Conservation (phyloP, 2,797 vertebrate species). For the Sebastes diploproa region DNA sequence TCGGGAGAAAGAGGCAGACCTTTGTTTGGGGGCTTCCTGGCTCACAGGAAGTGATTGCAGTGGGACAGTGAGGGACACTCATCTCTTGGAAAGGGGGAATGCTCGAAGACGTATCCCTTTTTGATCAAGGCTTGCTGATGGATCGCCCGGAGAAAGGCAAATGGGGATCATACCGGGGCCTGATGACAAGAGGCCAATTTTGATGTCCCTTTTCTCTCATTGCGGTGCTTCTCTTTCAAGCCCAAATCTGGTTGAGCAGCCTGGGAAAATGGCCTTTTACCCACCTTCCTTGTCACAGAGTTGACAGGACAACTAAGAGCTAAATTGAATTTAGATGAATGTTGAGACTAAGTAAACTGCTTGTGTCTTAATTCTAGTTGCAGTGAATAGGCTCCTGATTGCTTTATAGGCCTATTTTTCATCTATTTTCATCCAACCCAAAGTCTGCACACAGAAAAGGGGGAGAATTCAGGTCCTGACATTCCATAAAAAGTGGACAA, state of each 20-base stretch:
- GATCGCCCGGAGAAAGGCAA: conserved; percentile 83
- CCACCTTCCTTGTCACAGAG: conserved; percentile 57
- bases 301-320: conserved; percentile 50
- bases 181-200: conserved; percentile 86
- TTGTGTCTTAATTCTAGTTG: conserved; percentile 27
- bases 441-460: conserved; percentile 16
- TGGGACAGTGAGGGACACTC: conserved; percentile 83
- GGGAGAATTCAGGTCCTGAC: neutral
- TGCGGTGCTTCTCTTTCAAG: conserved; percentile 79
- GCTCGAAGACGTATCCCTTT: conserved; percentile 81
- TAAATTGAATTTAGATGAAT: conserved; percentile 53
- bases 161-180: conserved; percentile 79
- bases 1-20: conserved; percentile 66
- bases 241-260: conserved; percentile 71
- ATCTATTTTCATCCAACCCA: neutral
- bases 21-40: conserved; percentile 79
- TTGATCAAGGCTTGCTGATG: conserved; percentile 85
- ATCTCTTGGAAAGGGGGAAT: conserved; percentile 76
- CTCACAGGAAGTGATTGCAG: conserved; percentile 83
- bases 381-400: conserved; percentile 41
- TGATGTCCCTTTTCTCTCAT: conserved; percentile 83
- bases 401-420: conserved; percentile 31
- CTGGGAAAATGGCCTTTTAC: conserved; percentile 79
- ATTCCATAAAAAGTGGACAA: conserved; percentile 18
- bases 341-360: conserved; percentile 48